Percentiles rank a stretch among this genome's conserved stretches.
These are phyloP conservation scores for Anser cygnoides DNA, from an alignment of 2,113 vertebrate species.

Conservation along the genomic window DNA sequence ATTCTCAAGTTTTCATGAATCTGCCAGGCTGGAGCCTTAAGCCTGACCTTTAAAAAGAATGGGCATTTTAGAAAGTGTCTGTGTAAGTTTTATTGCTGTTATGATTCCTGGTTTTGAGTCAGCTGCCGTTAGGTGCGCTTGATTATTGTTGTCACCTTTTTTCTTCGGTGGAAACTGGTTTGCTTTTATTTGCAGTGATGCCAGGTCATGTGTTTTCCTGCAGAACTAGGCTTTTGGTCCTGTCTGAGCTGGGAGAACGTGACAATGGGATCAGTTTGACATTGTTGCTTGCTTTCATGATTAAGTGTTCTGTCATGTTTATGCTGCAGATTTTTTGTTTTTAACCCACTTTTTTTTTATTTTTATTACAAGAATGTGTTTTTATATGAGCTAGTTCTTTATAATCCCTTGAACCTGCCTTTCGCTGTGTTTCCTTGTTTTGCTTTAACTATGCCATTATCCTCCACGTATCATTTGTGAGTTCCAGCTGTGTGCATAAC, in stretches of 20 bases:
- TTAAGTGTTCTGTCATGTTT: not conserved
- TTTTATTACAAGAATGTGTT: not conserved
- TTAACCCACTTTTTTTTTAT: not conserved
- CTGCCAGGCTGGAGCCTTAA: not conserved
- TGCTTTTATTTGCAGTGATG: not conserved
- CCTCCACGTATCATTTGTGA: slow-evolving; percentile 44
- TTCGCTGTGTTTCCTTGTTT: slow-evolving; percentile 11
- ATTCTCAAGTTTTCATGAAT: not conserved
- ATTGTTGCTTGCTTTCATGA: not conserved
- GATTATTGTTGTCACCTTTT: not conserved
- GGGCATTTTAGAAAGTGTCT: not conserved
- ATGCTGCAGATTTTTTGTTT: not conserved
- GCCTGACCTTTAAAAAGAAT: not conserved
- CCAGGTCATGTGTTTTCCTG: not conserved
- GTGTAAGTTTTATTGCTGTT: not conserved
- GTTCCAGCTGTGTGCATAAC: slow-evolving; percentile 60
- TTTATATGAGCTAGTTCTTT: slow-evolving; percentile 19
- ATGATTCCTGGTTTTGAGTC: not conserved
- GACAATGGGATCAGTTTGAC: not conserved
- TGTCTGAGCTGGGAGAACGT: not conserved
- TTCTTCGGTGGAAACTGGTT: not conserved
- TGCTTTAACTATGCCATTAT: slow-evolving; percentile 46
- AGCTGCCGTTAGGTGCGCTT: not conserved
- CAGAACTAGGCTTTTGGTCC: not conserved
- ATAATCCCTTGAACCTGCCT: slow-evolving; percentile 41